Evolutionary conservation across 2,113 vertebrate genomes (phyloP).

Genomic region (Otocyon megalotis): DNA sequence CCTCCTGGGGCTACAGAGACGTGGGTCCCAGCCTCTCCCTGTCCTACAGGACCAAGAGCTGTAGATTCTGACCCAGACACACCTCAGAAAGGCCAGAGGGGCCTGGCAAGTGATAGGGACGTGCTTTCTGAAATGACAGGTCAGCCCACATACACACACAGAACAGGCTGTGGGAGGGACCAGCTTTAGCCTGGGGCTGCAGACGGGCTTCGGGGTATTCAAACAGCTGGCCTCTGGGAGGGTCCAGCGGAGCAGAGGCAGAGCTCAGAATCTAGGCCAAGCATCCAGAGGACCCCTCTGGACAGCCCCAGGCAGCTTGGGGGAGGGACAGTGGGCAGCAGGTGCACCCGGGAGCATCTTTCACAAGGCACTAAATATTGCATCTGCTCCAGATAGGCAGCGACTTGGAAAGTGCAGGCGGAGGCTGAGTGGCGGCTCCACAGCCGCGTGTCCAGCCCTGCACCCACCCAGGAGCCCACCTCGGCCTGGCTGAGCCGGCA

Average conservation of each 20-base stretch:
- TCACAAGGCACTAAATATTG: constrained; percentile 65
- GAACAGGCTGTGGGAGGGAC: background rate
- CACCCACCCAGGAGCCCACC: background rate
- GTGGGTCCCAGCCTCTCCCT: background rate
- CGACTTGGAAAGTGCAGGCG: constrained; percentile 62
- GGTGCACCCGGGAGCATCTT: constrained; percentile 26
- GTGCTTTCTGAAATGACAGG: background rate
- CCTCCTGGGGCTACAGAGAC: background rate
- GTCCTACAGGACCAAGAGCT: background rate
- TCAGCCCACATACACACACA: background rate
- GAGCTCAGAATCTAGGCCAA: constrained; percentile 55
- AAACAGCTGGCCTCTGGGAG: background rate
- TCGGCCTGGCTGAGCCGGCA: no score
- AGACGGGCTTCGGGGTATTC: background rate
- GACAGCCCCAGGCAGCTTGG: background rate
- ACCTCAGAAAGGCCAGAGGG: background rate
- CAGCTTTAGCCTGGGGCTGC: background rate
- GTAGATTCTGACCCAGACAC: background rate
- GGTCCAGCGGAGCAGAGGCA: background rate
- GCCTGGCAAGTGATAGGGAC: background rate
- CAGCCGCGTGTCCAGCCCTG: background rate
- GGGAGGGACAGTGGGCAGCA: constrained; percentile 49
- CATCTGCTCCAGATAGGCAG: constrained; percentile 76
- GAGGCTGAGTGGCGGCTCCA: background rate
- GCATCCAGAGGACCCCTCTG: background rate